A percentile compares a stretch with the other conserved stretches of the same genome.
Evolutionary conservation across 2,888 invertebrate species (phyloP).

Genomic region (Capitulum mitella): DNA sequence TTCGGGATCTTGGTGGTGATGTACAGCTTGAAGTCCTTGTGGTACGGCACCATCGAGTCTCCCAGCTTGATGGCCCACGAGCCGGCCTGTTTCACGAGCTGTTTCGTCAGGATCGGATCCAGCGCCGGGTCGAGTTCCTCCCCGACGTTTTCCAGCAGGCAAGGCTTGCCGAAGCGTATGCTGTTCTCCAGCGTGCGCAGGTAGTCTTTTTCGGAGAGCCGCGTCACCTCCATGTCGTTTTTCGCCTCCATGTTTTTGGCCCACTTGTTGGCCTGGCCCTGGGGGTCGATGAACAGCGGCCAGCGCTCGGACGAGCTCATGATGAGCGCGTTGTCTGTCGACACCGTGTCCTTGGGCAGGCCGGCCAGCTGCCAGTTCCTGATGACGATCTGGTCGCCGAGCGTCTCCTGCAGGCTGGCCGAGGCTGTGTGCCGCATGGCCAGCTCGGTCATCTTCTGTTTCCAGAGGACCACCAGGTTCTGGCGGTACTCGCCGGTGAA

Average conservation of each 20-base stretch:
- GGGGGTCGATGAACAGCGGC: conserved; percentile 91
- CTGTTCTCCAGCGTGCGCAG: conserved; percentile 71
- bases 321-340: conserved; percentile 76
- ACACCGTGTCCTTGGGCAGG: conserved; percentile 70
- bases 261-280: conserved; percentile 75
- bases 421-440: conserved; percentile 67
- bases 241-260: conserved; percentile 71
- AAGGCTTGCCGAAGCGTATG: conserved; percentile 73
- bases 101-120: conserved; percentile 62
- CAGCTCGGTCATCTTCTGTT: conserved; percentile 55
- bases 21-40: conserved; percentile 76
- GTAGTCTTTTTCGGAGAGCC: conserved; percentile 66
- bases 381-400: conserved; percentile 79
- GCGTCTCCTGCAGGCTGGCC: conserved; percentile 62
- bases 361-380: conserved; percentile 78
- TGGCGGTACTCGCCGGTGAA: conserved; percentile 63
- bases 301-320: conserved; percentile 69
- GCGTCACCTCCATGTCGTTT: conserved; percentile 61
- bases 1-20: conserved; percentile 88
- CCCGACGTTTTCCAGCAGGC: conserved; percentile 80
- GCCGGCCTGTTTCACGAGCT: conserved; percentile 80
- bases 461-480: conserved; percentile 65
- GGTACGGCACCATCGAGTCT: conserved; percentile 83
- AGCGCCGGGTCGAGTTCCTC: conserved; percentile 87
- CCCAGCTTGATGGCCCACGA: conserved; percentile 79